Evolutionary conservation across 2,113 vertebrate species (phyloP).

Genomic region (Catharus bicknelli): DNA sequence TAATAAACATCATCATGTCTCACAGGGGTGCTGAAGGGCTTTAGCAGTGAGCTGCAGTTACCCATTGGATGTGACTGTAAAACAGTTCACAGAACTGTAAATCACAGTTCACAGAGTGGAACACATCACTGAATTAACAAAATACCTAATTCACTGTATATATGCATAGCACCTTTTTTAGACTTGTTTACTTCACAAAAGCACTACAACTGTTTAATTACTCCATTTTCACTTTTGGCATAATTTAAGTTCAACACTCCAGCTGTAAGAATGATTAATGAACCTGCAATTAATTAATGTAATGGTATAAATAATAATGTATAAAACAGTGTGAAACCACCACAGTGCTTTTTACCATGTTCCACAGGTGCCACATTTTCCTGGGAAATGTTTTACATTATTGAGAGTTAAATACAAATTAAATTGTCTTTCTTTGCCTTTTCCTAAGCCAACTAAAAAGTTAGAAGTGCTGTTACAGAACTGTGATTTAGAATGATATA

Average conservation of each 20-base stretch:
- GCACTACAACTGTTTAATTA: conserved; percentile 63
- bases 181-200: conserved; percentile 61
- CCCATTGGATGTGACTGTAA: not conserved
- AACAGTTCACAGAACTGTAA: not conserved
- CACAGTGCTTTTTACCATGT: not conserved
- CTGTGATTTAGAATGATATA: not conserved
- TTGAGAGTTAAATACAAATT: conserved; percentile 41
- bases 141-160: conserved; percentile 29
- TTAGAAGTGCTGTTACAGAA: not conserved
- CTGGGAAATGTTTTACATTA: conserved; percentile 42
- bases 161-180: conserved; percentile 37
- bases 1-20: not conserved
- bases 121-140: not conserved
- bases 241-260: conserved; percentile 66
- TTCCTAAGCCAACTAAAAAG: not conserved
- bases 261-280: conserved; percentile 70
- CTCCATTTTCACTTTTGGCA: conserved; percentile 62
- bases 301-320: conserved; percentile 16
- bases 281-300: conserved; percentile 56
- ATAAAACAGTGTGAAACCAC: conserved; percentile 32
- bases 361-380: conserved; percentile 21
- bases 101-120: not conserved
- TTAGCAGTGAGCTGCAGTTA: not conserved
- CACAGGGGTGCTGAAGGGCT: not conserved
- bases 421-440: conserved; percentile 25